Base-by-base conservation (phyloP, 2,797 vertebrate species). In the Gallirallus australis region DNA sequence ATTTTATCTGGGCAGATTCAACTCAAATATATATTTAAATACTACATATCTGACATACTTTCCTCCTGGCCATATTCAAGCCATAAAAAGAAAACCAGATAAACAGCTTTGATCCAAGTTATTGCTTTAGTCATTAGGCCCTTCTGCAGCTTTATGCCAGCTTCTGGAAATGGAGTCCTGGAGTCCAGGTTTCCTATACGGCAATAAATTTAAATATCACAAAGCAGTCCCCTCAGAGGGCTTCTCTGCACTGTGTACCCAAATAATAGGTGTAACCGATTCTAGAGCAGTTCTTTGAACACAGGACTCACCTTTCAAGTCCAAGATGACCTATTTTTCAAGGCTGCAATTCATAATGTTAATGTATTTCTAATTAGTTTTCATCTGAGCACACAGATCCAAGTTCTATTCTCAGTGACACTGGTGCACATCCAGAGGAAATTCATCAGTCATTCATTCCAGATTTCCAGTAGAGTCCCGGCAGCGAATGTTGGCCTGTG, bases 61-160 rank as follows among this genome's bases (percentile, higher is more conserved):
- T 81, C 65, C 84, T 82, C 39, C 70, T 24, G 53, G 57, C 39
- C 86, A 69, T 63, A 54, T 24, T 68, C 35, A 47, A 78, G 69
- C 33, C 63, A 81, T 71, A 71, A 90, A 45, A 68, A 30, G 69
- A 64, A 82, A 91, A 91, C 95, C 94, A 95, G 90, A 94, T 81
- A 88, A 96, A 61, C 1, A 4, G 57, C 89, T 96, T 91, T 91
- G 78, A 86, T 87, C 79, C 95, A 94, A 73, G 53, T 68, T 75
- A 65, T 70, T 94, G 76, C 72, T 95, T 87, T 91, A 48, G 50
- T 93, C 91, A 71, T 89, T 65, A 94, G 79, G 40, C 31, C 50
- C 48, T 81, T 76, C 68, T 71, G 14, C 1, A 73, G 69, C 61
- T 80, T 31, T 54, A 12, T 68, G 79, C 45, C 94, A 93, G 66